Evolutionary conservation across 2,888 invertebrate genomes (phyloP), one percentile per base, ranked within the genome.

Genomic region (Diaphora mendica): DNA sequence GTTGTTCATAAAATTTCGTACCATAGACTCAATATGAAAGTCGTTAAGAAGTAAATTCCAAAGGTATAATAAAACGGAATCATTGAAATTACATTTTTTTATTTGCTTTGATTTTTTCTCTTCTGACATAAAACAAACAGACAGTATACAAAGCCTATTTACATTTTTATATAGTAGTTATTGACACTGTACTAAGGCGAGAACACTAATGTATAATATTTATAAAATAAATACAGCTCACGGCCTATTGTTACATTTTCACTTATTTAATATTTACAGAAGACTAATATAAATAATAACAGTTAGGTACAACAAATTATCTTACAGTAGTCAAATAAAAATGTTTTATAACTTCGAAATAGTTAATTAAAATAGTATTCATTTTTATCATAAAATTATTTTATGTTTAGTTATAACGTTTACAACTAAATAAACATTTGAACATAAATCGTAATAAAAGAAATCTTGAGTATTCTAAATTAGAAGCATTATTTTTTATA

Each of bases 161-260:
- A 89, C 89, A 91, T 77, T 81, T 84, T 82, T 85, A 86, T 82
- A 85, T 79, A 79, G 76, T 85, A 86, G 86, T 89, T 90, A 91
- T 90, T 90, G 90, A 90, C 91, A 90, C 88, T 84, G 84, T 88
- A 82, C 88, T 89, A 90, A 91, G 90, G 91, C 91, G 84, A 87
- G 85, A 87, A 83, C 78, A 79, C 83, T 82, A 80, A 78, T 80
- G 70, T 75, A 59, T 74, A 68, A 68, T 77, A 74, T 76, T 78
- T 75, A 77, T 64, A 74, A 79, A 72, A 75, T 70, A 79, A 64
- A 72, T 80, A 74, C 64, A 74, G 72, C 76, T 68, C 74, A 77
- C 75, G 64, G 78, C 70, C 72, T 75, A 72, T 59, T 62, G 30
- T 15, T 48, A 64, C 30, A 48, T 20, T 30, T 69, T 62, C 42